These are phyloP conservation scores for Epirrita christyi DNA, from an alignment of 2,888 invertebrate genomes.

Conservation along the genomic window DNA sequence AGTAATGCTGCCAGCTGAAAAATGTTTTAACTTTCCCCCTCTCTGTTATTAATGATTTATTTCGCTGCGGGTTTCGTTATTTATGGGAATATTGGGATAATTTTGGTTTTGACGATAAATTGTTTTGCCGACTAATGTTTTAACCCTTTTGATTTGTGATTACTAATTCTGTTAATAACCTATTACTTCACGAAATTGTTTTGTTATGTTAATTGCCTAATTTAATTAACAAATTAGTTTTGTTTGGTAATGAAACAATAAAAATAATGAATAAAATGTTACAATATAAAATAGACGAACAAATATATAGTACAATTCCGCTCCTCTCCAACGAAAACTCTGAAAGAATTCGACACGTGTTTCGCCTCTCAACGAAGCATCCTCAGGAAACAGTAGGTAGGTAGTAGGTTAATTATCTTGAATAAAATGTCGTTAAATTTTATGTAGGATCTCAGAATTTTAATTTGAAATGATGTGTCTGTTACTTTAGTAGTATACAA, in stretches of 20 bases:
- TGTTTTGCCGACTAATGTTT: conserved; percentile 1
- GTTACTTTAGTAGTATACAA: too few relatives aligned
- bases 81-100: not conserved
- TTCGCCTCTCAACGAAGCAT: too few relatives aligned
- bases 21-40: conserved; percentile 1
- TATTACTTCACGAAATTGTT: not conserved
- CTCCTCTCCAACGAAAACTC: too few relatives aligned
- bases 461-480: too few relatives aligned
- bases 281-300: too few relatives aligned
- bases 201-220: not conserved
- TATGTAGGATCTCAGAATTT: too few relatives aligned
- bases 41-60: conserved; percentile 11
- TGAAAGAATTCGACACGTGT: too few relatives aligned
- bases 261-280: too few relatives aligned
- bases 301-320: too few relatives aligned
- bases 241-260: not conserved
- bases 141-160: not conserved
- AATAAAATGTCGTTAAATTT: too few relatives aligned
- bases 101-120: conserved; percentile 9
- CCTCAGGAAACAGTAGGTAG: too few relatives aligned
- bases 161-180: not conserved
- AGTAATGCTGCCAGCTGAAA: conserved; percentile 11
- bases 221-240: not conserved
- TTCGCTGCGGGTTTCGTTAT: not conserved
- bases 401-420: too few relatives aligned